Base-by-base conservation (phyloP, 2,888 invertebrate species). In the Cantharis rustica region DNA sequence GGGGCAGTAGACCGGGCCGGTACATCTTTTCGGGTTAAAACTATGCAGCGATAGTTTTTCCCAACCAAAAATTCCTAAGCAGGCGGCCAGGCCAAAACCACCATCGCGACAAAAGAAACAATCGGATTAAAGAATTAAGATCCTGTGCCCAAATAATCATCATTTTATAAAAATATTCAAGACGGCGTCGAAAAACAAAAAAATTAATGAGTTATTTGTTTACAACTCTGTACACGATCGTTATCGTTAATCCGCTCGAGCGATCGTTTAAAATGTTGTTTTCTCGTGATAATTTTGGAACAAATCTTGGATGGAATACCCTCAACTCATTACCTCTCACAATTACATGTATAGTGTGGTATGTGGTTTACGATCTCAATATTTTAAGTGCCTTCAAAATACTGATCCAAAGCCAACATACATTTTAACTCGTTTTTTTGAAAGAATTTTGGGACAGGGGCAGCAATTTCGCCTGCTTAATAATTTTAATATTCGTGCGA, bases 271-370 rank as follows among this genome's bases (percentile, higher is more conserved):
- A 17, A 64, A 31, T 69, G 20, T 69, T 62, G 20, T 31, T 70
- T 73, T 26, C n/a, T 10, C 73, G 26, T 11, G 74, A 47, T 68
- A 71, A 75, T 75, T 71, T 66, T 75, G 71, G 71, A 71, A 68
- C 71, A 23, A 62, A 68, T 68, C 73, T 70, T 75, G 47, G 71
- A 71, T 61, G 66, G 71, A 23, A 17, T 66, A 20, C 70, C 81
- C 79, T 77, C 76, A 79, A 80, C 81, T 82, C 84, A 83, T 84
- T 84, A 84, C 83, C 84, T 82, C 81, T 83, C 82, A 82, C 83
- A 84, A 84, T 84, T 82, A 83, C 80, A 81, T 81, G 82, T 81
- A 81, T 77, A 81, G 81, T 82, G 81, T 76, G 80, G 74, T 69
- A 76, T 74, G 75, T 68, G 31, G 71, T 69, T 77, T 77, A 72